phyloP scores from a whole-genome alignment of 2,888 invertebrate species.

The Aradus depressus region DNA sequence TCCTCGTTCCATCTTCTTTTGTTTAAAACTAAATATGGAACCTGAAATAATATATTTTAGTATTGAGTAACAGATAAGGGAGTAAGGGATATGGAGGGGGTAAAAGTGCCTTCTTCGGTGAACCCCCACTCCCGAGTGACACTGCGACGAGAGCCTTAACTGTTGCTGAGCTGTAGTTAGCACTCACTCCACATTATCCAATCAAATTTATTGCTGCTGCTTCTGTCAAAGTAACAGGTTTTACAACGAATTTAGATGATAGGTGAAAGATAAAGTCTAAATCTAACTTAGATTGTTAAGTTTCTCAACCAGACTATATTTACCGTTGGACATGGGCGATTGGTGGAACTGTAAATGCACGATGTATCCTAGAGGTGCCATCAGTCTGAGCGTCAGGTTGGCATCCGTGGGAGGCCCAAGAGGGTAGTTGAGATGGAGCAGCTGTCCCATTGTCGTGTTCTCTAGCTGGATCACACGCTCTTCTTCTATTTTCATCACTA shows the following conservation, averaged over 20 bases:
- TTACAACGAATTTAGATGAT: neutral
- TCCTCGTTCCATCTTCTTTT: too few relatives aligned
- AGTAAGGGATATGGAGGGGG: too few relatives aligned
- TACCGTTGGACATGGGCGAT: conserved; percentile 18
- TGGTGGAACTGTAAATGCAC: conserved; percentile 39
- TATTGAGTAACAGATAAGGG: too few relatives aligned
- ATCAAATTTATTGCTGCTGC: neutral
- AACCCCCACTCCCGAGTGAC: too few relatives aligned
- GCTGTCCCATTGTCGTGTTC: conserved; percentile 38
- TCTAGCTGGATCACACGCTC: conserved; percentile 32
- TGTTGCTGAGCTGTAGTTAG: neutral
- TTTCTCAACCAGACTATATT: neutral
- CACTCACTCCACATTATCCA: neutral
- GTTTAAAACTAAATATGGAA: too few relatives aligned
- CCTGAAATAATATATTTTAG: too few relatives aligned
- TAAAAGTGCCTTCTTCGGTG: too few relatives aligned
- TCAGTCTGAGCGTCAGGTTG: conserved; percentile 45
- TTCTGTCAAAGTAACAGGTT: neutral
- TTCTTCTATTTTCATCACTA: conserved; percentile 30
- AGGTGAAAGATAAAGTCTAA: neutral
- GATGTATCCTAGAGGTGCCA: conserved; percentile 45
- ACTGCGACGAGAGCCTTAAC: too few relatives aligned
- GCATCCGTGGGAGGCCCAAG: conserved; percentile 42
- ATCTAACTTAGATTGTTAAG: neutral
- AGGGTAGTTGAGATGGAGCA: conserved; percentile 50